phyloP scores from a whole-genome alignment of 2,888 invertebrate genomes.

The Catocala sponsa region DNA sequence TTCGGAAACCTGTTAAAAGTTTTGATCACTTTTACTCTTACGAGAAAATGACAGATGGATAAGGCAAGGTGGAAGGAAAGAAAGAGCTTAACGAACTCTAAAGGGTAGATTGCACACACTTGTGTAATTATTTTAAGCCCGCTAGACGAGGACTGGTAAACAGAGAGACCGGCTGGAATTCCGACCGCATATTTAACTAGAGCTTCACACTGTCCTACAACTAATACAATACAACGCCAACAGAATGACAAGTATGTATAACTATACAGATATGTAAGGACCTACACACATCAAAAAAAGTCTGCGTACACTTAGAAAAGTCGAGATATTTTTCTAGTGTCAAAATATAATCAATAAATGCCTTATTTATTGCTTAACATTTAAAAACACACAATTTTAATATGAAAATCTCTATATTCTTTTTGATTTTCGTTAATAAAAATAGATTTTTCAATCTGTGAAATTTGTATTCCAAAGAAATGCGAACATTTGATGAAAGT shows the following conservation, averaged over 20 bases:
- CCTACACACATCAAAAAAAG: too few species aligned
- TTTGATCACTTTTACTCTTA: slow-evolving; percentile 65
- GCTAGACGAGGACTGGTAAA: slow-evolving; percentile 75
- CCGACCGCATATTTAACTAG: slow-evolving; percentile 65
- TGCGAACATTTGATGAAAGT: too few species aligned
- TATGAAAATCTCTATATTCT: too few species aligned
- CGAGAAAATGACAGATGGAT: slow-evolving; percentile 58
- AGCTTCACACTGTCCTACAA: slow-evolving; percentile 36
- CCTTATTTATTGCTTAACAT: too few species aligned
- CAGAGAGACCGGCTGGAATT: slow-evolving; percentile 76
- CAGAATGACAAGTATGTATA: slow-evolving; percentile 7
- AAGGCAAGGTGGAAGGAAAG: slow-evolving; percentile 55
- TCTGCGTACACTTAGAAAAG: too few species aligned
- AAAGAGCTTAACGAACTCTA: slow-evolving; percentile 68
- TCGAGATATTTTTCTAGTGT: too few species aligned
- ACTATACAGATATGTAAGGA: not conserved
- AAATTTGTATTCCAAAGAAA: too few species aligned
- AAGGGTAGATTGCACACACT: slow-evolving; percentile 74
- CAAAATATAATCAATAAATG: too few species aligned
- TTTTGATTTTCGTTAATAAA: too few species aligned
- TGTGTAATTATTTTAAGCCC: slow-evolving; percentile 86
- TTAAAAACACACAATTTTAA: too few species aligned
- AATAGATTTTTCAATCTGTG: too few species aligned
- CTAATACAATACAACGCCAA: slow-evolving; percentile 12
- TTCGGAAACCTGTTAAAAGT: slow-evolving; percentile 70